phyloP scores from a whole-genome alignment of 2,113 vertebrate genomes.

The Physeter macrocephalus region DNA sequence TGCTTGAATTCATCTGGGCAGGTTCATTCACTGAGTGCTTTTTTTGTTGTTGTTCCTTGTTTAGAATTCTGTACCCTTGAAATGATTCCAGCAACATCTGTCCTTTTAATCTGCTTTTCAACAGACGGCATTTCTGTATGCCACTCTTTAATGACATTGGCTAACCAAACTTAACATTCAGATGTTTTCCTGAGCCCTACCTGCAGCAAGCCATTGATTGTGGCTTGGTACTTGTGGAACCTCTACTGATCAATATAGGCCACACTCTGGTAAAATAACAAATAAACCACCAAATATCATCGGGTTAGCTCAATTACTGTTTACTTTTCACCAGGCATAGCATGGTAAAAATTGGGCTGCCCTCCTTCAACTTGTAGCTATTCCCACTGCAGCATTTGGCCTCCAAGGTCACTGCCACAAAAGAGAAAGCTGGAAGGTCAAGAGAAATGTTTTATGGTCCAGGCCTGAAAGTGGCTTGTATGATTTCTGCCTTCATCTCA shows the following conservation, averaged over 20 bases:
- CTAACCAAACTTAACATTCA: background rate
- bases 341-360: background rate
- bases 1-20: background rate
- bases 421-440: background rate
- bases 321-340: background rate
- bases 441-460: background rate
- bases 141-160: background rate
- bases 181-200: background rate
- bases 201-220: background rate
- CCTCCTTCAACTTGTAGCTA: background rate
- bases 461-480: background rate
- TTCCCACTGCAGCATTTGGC: background rate
- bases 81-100: constrained; percentile 8
- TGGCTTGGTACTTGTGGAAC: background rate
- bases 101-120: constrained; percentile 1
- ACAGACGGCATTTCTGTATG: background rate
- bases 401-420: background rate
- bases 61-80: background rate
- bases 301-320: background rate
- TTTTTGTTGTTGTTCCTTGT: background rate
- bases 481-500: background rate
- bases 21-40: background rate
- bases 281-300: background rate
- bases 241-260: background rate
- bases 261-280: background rate